Conservation (phyloP, 2,113 vertebrate species). For the Periophthalmodon schlosseri region DNA sequence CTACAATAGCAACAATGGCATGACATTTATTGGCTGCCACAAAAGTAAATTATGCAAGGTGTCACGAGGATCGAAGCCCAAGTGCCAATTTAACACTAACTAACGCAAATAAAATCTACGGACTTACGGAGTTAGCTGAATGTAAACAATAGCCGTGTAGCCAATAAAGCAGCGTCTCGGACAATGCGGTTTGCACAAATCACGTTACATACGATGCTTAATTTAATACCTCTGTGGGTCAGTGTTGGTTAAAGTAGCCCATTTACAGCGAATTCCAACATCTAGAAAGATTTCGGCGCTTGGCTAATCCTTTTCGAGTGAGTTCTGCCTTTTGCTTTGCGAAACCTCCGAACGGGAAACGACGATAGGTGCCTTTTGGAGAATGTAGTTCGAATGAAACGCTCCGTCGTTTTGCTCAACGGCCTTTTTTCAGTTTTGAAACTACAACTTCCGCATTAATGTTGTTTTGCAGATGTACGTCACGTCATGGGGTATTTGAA, state of each 20-base stretch:
- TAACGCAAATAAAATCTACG: constrained; percentile 1
- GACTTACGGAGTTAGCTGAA: constrained; percentile 14
- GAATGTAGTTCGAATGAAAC: constrained; percentile 54
- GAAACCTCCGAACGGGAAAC: constrained; percentile 29
- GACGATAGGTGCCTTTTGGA: background rate
- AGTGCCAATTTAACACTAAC: constrained; percentile 21
- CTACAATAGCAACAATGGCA: background rate
- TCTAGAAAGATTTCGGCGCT: constrained; percentile 41
- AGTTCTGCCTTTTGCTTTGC: constrained; percentile 56
- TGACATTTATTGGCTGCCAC: background rate
- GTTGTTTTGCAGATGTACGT: background rate
- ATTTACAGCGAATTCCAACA: constrained; percentile 41
- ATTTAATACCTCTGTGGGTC: constrained; percentile 39
- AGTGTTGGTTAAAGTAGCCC: constrained; percentile 22
- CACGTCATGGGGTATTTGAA: background rate
- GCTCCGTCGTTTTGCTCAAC: fast-evolving
- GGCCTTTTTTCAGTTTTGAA: background rate
- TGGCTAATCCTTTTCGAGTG: constrained; percentile 71
- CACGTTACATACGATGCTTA: background rate
- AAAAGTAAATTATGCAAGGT: background rate
- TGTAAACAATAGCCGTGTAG: background rate
- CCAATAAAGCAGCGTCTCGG: background rate
- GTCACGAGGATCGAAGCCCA: constrained; percentile 25
- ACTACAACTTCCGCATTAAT: constrained; percentile 43
- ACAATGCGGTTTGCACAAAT: background rate